Evolutionary conservation across 2,797 vertebrate genomes (phyloP).

Genomic region (Danio choprae): DNA sequence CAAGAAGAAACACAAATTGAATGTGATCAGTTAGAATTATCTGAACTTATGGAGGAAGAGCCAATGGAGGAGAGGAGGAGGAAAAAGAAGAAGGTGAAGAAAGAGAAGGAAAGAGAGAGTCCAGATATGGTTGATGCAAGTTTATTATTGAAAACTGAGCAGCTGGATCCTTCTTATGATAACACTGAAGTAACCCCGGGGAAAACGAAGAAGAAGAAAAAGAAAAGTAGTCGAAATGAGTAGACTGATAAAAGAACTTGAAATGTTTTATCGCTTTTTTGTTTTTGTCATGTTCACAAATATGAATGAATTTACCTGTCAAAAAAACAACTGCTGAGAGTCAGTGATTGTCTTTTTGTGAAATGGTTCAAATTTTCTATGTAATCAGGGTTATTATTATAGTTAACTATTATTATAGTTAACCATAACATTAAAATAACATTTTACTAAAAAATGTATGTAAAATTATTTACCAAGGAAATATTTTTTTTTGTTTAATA

Average conservation of each 20-base stretch:
- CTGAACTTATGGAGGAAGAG: neutral
- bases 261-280: neutral
- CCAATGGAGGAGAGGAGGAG: slow-evolving; percentile 61
- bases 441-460: too few species aligned
- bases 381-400: too few species aligned
- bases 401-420: too few species aligned
- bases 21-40: neutral
- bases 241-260: slow-evolving; percentile 50
- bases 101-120: slow-evolving; percentile 47
- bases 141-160: slow-evolving; percentile 57
- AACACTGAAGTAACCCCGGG: slow-evolving; percentile 32
- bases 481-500: too few species aligned
- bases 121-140: slow-evolving; percentile 58
- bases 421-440: too few species aligned
- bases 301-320: neutral
- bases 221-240: slow-evolving; percentile 53
- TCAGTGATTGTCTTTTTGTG: neutral
- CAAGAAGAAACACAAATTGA: slow-evolving; percentile 32
- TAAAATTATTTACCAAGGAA: too few species aligned
- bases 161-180: slow-evolving; percentile 40
- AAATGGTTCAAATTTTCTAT: neutral
- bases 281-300: neutral
- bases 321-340: neutral
- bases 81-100: slow-evolving; percentile 66
- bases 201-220: slow-evolving; percentile 70